phyloP scores from a whole-genome alignment of 2,888 invertebrate genomes.

The Therioaphis trifolii region DNA sequence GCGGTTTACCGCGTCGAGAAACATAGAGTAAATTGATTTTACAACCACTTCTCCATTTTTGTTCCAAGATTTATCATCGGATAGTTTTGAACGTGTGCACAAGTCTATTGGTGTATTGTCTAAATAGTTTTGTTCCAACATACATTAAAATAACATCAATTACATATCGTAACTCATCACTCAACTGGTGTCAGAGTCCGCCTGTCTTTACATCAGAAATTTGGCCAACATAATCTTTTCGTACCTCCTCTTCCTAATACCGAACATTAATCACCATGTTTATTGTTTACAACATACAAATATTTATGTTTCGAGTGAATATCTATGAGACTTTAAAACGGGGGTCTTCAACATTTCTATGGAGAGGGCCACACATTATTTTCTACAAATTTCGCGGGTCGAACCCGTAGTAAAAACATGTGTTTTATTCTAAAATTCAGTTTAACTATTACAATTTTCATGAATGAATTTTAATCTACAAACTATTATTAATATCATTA shows the following conservation, averaged over 20 bases:
- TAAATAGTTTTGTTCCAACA: constrained; percentile 2
- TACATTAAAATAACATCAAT: constrained; percentile 17
- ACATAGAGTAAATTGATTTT: not conserved
- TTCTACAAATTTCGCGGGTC: no score
- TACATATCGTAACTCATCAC: not conserved
- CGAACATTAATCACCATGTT: not conserved
- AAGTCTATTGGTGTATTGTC: not conserved
- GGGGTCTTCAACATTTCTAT: no score
- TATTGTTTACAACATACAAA: not conserved
- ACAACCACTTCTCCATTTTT: not conserved
- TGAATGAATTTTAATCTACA: no score
- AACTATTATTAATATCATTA: no score
- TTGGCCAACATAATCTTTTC: not conserved
- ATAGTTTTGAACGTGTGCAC: not conserved
- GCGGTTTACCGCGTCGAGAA: not conserved
- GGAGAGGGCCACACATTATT: no score
- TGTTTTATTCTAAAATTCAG: no score
- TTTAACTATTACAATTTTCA: no score
- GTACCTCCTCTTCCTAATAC: not conserved
- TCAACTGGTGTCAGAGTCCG: not conserved
- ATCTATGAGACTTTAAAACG: not conserved
- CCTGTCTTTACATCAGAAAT: not conserved
- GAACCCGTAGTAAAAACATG: no score
- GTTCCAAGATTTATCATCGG: not conserved
- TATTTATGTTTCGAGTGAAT: not conserved